Base-by-base conservation (phyloP, 2,113 vertebrate species). In the Pelobates fuscus region DNA sequence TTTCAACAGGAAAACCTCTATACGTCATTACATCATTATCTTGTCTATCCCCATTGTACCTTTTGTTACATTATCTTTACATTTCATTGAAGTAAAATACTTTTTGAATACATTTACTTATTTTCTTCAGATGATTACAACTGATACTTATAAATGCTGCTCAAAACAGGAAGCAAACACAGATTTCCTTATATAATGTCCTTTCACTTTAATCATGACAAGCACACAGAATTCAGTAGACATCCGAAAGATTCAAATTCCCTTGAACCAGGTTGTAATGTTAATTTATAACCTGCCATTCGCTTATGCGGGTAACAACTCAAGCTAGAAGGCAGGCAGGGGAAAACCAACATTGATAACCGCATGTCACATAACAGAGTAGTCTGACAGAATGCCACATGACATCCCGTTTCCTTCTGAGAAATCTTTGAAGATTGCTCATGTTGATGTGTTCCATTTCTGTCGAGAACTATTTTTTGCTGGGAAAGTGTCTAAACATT, bases 281-380 rank as follows among this genome's bases (percentile, higher is more conserved):
- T 59, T 81, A 23, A 80, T 82, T 78, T 49, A 0, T 78, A 64
- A 62, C 69, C 71, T 41, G 30, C 63, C 68, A 66, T 70, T 80
- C 68, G 32, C 60, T 81, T 76, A 74, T 71, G 63, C 70, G 30
- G 0, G 14, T 65, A 72, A 29, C 78, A n/a, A 24, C 64, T 32
- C 26, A 37, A 37, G 67, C 32, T 73, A 12, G 52, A 26, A 79
- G 29, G 30, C 37, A 64, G 8, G 23, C 70, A 80, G 80, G 24
- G 32, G 37, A 80, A 27, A 55, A 76, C 2, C 0, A 0, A 68
- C 52, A 41, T 77, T 49, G 65, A 61, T 46, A 17, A 60, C 20
- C 73, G 32, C 0, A 63, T 68, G 43, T 29, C 59, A 77, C 63
- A 15, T 18, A 58, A 20, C 55, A 57, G 17, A 26, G 26, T 14